Evolutionary conservation across 1,140 invertebrate species (phyloP).

Genomic region (Conopomorpha cramerella): DNA sequence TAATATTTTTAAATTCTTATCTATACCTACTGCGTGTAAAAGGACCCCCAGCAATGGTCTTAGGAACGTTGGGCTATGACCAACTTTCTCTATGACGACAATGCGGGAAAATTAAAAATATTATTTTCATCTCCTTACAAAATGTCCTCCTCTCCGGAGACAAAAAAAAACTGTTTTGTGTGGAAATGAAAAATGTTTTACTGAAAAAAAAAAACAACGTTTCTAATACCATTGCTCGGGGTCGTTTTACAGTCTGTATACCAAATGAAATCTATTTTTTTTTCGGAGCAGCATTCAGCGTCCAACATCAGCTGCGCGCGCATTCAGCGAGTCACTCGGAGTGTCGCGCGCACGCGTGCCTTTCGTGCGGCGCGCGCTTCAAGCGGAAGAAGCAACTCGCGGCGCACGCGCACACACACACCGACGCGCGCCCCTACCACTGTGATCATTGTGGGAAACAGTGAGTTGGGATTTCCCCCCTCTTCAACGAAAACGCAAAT

Average conservation of each 20-base stretch:
- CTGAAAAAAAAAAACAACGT: no score
- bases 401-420: conserved; percentile 43
- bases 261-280: conserved; percentile 1
- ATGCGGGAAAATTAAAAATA: no score
- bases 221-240: no score
- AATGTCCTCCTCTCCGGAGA: no score
- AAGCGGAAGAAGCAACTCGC: conserved; percentile 52
- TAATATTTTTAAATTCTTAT: no score
- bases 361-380: conserved; percentile 43
- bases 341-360: conserved; percentile 44
- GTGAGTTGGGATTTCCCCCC: conserved; percentile 12
- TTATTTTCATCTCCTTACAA: no score
- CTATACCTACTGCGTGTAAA: no score
- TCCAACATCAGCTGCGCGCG: conserved; percentile 19
- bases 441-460: conserved; percentile 38
- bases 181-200: not conserved
- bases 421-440: conserved; percentile 30
- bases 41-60: no score
- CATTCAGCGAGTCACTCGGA: conserved; percentile 40
- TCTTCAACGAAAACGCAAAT: no score
- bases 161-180: no score
- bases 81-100: no score
- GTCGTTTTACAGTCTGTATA: not conserved
- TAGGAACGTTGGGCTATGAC: no score
- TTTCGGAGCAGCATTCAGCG: conserved; percentile 27